Evolutionary conservation across 2,888 invertebrate genomes (phyloP), one percentile per base, ranked within the genome.

Genomic region (Stenodema calcarata): DNA sequence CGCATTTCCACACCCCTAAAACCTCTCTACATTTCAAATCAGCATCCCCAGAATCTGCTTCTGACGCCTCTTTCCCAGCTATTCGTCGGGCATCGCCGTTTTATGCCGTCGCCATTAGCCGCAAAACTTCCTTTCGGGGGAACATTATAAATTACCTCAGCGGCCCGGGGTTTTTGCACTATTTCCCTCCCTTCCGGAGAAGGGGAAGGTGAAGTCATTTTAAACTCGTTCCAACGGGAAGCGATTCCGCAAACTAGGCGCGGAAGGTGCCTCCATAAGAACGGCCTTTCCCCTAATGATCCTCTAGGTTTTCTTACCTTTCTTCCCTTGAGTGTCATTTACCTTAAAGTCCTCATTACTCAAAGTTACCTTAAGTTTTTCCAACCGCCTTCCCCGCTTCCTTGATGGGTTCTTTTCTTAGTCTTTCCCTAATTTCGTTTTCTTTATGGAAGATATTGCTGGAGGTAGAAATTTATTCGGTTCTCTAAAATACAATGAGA

Each of bases 301-400:
- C 84, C 41, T 23, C 70, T 47, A 11, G 84, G 83, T 83, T 84
- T 84, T 84, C 84, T 84, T 84, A 84, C 84, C 84, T 84, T 41
- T 47, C 82, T 73, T 84, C 84, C 84, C 84, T 35, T 27, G 75
- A 75, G 84, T 84, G 84, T 75, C 84, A 84, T 84, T 84, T 84
- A 84, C 84, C 75, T 75, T 41, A 84, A 75, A 73, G 44, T 84
- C 30, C 84, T 84, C 84, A 84, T 84, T 75, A 75, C 84, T 84
- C 84, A 84, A 75, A 84, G 73, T 84, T 75, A 84, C 70, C 47
- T 70, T 42, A 44, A 73, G 84, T 84, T 84, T 84, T 44, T 44
- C 12, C n/a, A n/a, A 70, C 18, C 44, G 35, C 1, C 14, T 47
- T 30, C 7, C 62, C 75, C 73, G 9, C 84, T 27, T 44, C 44